These are phyloP conservation scores for Cryptomyrus ogoouensis DNA, from an alignment of 2,113 vertebrate species.

Conservation along the genomic window DNA sequence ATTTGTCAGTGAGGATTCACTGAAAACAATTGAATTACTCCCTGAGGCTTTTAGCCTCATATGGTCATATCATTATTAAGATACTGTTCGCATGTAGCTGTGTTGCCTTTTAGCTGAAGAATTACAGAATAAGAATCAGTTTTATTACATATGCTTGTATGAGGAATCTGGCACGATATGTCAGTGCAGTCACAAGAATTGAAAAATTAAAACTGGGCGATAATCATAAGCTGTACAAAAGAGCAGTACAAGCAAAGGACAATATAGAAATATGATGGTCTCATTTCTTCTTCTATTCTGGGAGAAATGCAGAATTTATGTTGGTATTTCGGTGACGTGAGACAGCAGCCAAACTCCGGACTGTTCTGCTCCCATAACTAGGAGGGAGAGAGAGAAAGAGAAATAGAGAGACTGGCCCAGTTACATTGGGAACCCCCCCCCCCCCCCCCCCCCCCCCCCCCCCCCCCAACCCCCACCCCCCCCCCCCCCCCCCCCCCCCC, in stretches of 20 bases:
- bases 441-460: too few species aligned
- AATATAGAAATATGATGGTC: not conserved
- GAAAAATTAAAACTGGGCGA: not conserved
- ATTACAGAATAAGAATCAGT: not conserved
- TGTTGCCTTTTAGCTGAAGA: not conserved
- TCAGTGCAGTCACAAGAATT: not conserved
- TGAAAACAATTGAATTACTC: not conserved
- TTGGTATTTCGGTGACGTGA: not conserved
- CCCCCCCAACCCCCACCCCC: too few species aligned
- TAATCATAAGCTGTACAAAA: not conserved
- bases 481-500: too few species aligned
- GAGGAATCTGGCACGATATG: not conserved
- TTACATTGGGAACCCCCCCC: too few species aligned
- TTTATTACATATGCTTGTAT: not conserved
- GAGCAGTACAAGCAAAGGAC: not conserved
- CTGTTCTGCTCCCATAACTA: not conserved
- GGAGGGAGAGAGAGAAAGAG: too few species aligned
- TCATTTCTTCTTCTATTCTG: not conserved
- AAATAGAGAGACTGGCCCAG: too few species aligned
- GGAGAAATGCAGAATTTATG: not conserved
- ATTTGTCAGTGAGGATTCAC: not conserved
- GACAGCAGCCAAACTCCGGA: not conserved
- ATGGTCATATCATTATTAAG: not conserved
- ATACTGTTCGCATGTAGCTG: not conserved
- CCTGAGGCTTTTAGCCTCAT: not conserved